Evolutionary conservation across 2,797 vertebrate species (phyloP), one percentile per base, ranked within the genome.

Genomic region (Danio albolineatus): DNA sequence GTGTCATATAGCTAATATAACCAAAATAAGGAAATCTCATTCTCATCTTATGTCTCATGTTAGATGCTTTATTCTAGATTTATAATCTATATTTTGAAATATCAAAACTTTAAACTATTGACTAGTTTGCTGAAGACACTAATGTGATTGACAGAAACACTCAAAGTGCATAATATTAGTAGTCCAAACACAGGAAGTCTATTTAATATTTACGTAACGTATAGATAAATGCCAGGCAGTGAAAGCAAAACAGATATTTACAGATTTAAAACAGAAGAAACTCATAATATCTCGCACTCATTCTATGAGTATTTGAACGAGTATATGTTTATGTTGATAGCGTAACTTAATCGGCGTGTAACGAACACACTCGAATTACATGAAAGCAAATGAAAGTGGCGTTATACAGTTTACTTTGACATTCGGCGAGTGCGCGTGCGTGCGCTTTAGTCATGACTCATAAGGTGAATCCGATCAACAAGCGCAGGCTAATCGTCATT

Each of bases 401-500:
- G 28, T 44, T 44, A 39, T 13, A 7, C 7, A 19, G 41, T 44
- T 43, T 43, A 62, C 39, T 12, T 1, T 65, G 62, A 65, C 62
- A 65, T 13, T 44, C 8, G 8, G 41, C 4, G 62, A 1, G 65
- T 10, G 64, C 6, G 65, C 39, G 12, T 44, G 70, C 8, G 39
- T 12, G 53, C 17, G 53, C 38, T 21, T 46, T 6, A 59, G 70
- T 59, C 70, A 73, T 73, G 70, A 73, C 53, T 73, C 70, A 59
- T 59, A 7, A 73, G 53, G 17, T 36, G 70, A 73, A 59, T 59
- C 54, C 41, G 70, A 73, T 73, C 70, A 73, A 57, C 53, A 73
- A 73, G 36, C 51, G 69, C 69, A 61, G 72, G 10, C 72, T 62
- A 51, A 75, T 36, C 64, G 9, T 59, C 21, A 7, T 51, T 21